Evolutionary conservation across 2,113 vertebrate species (phyloP).

Genomic region (Pterocles burchelli): DNA sequence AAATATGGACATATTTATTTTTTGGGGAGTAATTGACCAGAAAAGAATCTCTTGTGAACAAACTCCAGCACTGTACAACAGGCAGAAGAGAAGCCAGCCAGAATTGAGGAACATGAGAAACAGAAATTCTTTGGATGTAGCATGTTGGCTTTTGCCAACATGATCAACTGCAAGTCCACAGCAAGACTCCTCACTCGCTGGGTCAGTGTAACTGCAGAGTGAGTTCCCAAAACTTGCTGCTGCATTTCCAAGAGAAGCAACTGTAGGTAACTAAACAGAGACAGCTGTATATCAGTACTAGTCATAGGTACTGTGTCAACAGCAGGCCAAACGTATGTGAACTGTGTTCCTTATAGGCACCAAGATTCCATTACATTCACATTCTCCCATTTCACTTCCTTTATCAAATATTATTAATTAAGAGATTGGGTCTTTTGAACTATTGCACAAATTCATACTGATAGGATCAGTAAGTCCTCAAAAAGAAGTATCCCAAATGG

Average conservation of each 20-base stretch:
- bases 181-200: neutral
- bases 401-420: neutral
- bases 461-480: neutral
- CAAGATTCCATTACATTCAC: neutral
- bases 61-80: neutral
- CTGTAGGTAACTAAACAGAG: neutral
- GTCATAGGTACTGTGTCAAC: neutral
- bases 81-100: neutral
- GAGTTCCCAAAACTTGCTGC: neutral
- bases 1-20: neutral
- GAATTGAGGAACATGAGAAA: neutral
- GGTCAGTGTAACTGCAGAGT: neutral
- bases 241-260: neutral
- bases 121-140: neutral
- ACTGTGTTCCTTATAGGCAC: neutral
- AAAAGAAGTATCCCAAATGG: neutral
- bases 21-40: neutral
- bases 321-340: neutral
- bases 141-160: neutral
- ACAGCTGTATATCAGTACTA: too few relatives aligned
- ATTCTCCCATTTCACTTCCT: neutral
- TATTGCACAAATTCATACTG: neutral
- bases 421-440: neutral
- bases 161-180: neutral
- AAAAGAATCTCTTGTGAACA: neutral